Evolutionary conservation across 2,797 vertebrate species (phyloP), one percentile per base, ranked within the genome.

Genomic region (Sphenopsis melanotis): DNA sequence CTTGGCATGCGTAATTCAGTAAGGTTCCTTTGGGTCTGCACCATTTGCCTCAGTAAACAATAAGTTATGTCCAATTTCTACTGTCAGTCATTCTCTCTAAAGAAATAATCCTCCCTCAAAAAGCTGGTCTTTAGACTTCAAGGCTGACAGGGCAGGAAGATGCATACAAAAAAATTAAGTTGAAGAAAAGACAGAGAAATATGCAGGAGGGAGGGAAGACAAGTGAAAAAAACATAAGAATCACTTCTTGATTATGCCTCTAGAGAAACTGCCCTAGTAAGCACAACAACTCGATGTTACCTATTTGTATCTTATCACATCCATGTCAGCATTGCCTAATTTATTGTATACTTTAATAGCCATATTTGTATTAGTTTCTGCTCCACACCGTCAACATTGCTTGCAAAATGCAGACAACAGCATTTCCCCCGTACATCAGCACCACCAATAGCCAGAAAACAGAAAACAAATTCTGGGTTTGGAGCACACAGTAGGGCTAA

Each of bases 401-500:
- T 95, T 92, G 63, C 77, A 93, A 93, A 90, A 82, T 16, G 9
- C 83, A 94, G 91, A 95, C 82, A 69, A 55, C 13, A 80, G 50
- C 63, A 11, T 77, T 97, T 96, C 87, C 53, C 92, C 59, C 94
- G 3, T 93, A 71, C 91, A 87, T 96, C 89, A 97, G 97, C 97
- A 97, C 95, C 96, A 97, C 96, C 96, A 97, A 95, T 65, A 96
- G 96, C 94, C 88, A 87, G 87, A 90, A 93, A 96, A 78, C 42
- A 87, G 91, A 94, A 87, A 96, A 83, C 57, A 74, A 90, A 80
- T 81, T 84, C 88, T 71, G 60, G 50, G 50, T 92, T 75, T 63
- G 47, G 42, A 96, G 91, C 42, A 36, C 65, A 91, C 7, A 1
- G 74, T 52, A 53, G 53, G 23, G 72, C 63, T 95, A 95, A 80